phyloP scores from a whole-genome alignment of 1,140 invertebrate genomes.

The Mizuhopecten yessoensis region DNA sequence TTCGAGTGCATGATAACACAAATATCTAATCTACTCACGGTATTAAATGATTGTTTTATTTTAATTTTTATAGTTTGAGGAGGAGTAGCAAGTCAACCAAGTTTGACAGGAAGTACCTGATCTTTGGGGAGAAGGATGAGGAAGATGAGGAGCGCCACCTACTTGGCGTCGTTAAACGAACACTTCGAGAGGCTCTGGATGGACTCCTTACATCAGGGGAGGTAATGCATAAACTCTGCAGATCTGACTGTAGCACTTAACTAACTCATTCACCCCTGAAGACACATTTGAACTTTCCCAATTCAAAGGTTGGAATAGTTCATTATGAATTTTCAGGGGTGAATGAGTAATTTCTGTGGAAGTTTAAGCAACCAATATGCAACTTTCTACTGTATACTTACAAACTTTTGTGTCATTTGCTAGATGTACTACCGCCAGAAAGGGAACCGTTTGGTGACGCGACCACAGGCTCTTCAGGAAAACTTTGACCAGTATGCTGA shows the following conservation, averaged over 20 bases:
- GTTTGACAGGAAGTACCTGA: conserved; percentile 77
- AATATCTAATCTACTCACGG: too few relatives aligned
- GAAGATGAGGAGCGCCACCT: conserved; percentile 73
- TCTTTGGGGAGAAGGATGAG: conserved; percentile 77
- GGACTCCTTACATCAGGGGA: conserved; percentile 80
- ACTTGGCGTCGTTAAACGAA: conserved; percentile 72
- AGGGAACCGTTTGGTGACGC: conserved; percentile 78
- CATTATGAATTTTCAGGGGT: too few relatives aligned
- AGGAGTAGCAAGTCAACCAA: conserved; percentile 72
- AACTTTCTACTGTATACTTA: not conserved
- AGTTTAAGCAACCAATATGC: not conserved
- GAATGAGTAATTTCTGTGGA: too few relatives aligned
- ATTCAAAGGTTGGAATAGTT: too few relatives aligned
- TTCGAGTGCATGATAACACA: too few relatives aligned
- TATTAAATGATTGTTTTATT: too few relatives aligned
- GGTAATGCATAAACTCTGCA: conserved; percentile 64
- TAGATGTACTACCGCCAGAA: conserved; percentile 81
- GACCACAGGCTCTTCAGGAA: conserved; percentile 82
- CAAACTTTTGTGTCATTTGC: conserved; percentile 52
- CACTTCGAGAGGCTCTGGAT: conserved; percentile 77
- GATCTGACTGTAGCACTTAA: not conserved
- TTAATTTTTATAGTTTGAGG: conserved; percentile 61
- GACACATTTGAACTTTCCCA: too few relatives aligned
- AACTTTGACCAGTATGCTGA: conserved; percentile 82
- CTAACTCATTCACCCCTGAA: too few relatives aligned